Evolutionary conservation across 2,888 invertebrate genomes (phyloP).

Genomic region (Sturmia bella): DNA sequence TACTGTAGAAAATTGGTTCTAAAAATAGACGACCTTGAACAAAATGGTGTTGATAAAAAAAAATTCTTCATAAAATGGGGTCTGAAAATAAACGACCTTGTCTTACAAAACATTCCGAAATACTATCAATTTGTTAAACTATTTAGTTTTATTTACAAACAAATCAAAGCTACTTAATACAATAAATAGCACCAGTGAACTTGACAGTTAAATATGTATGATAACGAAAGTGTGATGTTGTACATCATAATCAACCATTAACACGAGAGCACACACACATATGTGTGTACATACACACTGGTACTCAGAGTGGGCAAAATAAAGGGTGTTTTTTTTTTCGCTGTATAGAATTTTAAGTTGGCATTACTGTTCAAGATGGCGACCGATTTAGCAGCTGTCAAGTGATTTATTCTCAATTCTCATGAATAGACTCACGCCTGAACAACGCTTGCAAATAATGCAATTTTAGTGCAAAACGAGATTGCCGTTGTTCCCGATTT

Average conservation of each 20-base stretch:
- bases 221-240: conserved; percentile 65
- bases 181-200: conserved; percentile 71
- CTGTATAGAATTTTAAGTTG: no score
- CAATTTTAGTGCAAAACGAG: no score
- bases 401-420: no score
- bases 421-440: no score
- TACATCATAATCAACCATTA: conserved; percentile 38
- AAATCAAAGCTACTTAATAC: conserved; percentile 55
- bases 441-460: no score
- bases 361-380: no score
- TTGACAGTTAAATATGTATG: conserved; percentile 71
- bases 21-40: neutral
- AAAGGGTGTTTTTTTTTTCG: no score
- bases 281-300: neutral
- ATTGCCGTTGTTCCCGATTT: no score
- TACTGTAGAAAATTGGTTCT: no score
- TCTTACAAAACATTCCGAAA: conserved; percentile 11
- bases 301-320: no score
- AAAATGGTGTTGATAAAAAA: neutral
- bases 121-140: conserved; percentile 21
- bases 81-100: conserved; percentile 6
- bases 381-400: no score
- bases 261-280: conserved; percentile 48
- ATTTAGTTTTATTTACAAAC: conserved; percentile 56
- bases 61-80: neutral